phyloP scores from a whole-genome alignment of 2,888 invertebrate genomes.

The Aphodius granarius region DNA sequence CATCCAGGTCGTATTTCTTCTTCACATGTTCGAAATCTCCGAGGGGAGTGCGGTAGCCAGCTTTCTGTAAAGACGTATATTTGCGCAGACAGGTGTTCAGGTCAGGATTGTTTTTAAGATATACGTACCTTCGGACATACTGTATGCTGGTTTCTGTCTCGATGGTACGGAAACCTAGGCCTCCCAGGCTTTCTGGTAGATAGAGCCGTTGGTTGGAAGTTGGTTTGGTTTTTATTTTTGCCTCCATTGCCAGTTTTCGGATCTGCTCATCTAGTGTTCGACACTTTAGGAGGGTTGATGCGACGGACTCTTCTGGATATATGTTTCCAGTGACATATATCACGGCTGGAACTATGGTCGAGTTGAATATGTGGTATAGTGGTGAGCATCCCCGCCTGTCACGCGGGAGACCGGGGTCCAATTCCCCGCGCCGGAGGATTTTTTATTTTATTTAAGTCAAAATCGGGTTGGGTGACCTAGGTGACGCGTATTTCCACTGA shows the following conservation, averaged over 20 bases:
- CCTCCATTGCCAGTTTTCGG: background rate
- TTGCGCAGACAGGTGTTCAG: background rate
- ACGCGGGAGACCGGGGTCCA: too few relatives aligned
- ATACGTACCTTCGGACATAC: slow-evolving; percentile 1
- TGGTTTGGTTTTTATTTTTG: slow-evolving; percentile 14
- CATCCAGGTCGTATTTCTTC: background rate
- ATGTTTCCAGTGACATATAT: slow-evolving; percentile 3
- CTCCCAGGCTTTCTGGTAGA: slow-evolving; percentile 13
- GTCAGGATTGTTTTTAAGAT: background rate
- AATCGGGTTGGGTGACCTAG: too few relatives aligned
- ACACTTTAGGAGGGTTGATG: background rate
- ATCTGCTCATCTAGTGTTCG: background rate
- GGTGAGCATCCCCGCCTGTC: too few relatives aligned
- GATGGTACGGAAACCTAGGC: slow-evolving; percentile 5
- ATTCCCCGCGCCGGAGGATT: too few relatives aligned
- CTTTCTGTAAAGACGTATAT: background rate
- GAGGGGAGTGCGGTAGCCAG: background rate
- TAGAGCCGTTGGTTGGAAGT: slow-evolving; percentile 14
- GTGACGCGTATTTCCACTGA: too few relatives aligned
- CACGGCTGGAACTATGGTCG: background rate
- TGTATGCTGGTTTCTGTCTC: background rate
- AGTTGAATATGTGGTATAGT: background rate
- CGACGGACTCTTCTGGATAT: background rate
- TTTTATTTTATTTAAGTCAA: too few relatives aligned
- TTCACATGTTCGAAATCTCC: background rate